Base-by-base conservation (phyloP, 2,797 vertebrate species). In the Propithecus deckenii region DNA sequence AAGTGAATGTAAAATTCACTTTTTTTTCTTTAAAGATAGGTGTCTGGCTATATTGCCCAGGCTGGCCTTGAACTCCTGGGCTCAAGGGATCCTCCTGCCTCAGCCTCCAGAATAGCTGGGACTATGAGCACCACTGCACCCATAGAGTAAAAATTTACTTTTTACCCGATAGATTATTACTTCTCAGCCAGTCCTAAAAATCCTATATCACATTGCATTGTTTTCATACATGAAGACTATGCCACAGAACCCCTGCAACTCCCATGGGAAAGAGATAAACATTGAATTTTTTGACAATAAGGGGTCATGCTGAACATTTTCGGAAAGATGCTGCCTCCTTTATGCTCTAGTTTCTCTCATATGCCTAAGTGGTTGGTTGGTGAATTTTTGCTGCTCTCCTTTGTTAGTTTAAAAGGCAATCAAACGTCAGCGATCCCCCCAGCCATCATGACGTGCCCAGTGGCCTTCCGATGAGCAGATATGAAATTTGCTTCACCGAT, bases 401-500 rank as follows among this genome's bases (percentile, higher is more conserved):
- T 86, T 80, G 86, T 87, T 74, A 79, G 50, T 76, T 83, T 90
- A 89, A 92, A 92, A 86, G n/a, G 35, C 55, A 35, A 88, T 46
- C 52, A 89, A 74, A 46, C 18, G 52, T 86, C 57, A 63, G 59
- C 2, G 18, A 4, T 43, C 57, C 81, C 32, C 28, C n/a, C 48
- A 12, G 7, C 67, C 69, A 41, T 74, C 25, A 8, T 74, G 55
- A 67, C 28, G 48, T 75, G n/a, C n/a, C 76, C 79, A n/a, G n/a
- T 59, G 55, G 35, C 67, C 65, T 96, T 90, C 61, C 93, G 93
- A 86, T 86, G 61, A 94, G 41, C 52, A 76, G 57, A 92, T 67
- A 88, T 13, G 61, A 86, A 93, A 96, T 91, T 92, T 76, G 59
- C 89, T 94, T 84, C 67, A 48, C 69, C 90, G 75, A 71, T 63